A percentile compares a stretch with the other conserved stretches of the same genome.
Conservation (phyloP, 2,888 invertebrate species). For the Villa cingulata region DNA sequence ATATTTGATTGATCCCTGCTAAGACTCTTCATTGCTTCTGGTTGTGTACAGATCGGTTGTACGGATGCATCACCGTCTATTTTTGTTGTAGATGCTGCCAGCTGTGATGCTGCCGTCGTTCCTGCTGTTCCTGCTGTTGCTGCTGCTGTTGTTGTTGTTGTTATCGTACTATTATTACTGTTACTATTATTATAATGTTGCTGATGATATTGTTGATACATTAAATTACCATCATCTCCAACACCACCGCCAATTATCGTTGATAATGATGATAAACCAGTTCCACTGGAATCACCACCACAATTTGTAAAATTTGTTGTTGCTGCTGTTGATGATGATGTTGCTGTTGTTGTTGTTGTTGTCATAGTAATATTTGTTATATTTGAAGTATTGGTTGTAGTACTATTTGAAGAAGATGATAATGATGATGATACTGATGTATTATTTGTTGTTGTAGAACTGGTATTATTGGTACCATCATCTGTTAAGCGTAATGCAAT, state of each 20-base stretch:
- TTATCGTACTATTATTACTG: background rate
- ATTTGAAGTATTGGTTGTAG: constrained; percentile 10
- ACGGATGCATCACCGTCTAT: constrained; percentile 20
- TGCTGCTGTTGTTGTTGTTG: background rate
- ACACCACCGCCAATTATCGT: too few relatives aligned
- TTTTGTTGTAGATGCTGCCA: background rate
- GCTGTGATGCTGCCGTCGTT: too few relatives aligned
- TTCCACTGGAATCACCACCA: background rate
- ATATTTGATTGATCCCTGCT: constrained; percentile 17
- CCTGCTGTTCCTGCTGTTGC: too few relatives aligned
- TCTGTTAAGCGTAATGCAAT: constrained; percentile 58
- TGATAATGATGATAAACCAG: constrained; percentile 1
- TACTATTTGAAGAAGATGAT: too few relatives aligned
- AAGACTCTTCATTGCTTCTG: constrained; percentile 25
- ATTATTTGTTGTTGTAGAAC: constrained; percentile 15
- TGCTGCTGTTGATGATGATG: constrained; percentile 11
- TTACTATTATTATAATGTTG: background rate
- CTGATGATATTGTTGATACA: background rate
- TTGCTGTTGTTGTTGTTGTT: constrained; percentile 13
- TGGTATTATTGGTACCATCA: constrained; percentile 24
- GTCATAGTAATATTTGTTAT: constrained; percentile 9
- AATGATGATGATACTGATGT: background rate
- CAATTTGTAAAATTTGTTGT: constrained; percentile 4
- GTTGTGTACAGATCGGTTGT: constrained; percentile 34
- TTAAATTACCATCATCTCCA: background rate